Evolutionary conservation across 2,888 invertebrate genomes (phyloP), one percentile per base, ranked within the genome.

Genomic region (Chrysolina oricalcia): DNA sequence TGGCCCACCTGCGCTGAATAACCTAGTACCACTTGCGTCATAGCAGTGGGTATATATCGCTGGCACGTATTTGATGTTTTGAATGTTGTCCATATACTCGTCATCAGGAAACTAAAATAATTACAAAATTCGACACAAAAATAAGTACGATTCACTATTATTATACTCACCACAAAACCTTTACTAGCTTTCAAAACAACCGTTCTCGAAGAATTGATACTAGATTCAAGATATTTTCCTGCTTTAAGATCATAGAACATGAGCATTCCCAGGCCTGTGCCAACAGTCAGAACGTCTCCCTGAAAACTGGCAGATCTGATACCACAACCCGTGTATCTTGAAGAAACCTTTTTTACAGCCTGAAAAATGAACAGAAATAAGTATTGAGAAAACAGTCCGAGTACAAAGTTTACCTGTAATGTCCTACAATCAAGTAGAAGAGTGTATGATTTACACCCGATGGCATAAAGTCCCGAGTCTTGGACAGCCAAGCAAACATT

Each of bases 41-140:
- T 98, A 98, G 89, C 97, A 97, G 88, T 98, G 98, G 2, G 98
- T 98, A 89, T 98, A 98, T 85, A 98, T 97, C 19, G 98, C 98
- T 41, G 97, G 95, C 76, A 95, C 94, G 89, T 98, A 97, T 89
- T 96, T 95, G 73, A 95, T 93, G 83, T 94, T 94, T 89, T 95
- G 95, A 85, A 94, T 93, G 5, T 95, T 95, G 81, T 96, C 96
- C 78, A 94, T 92, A 81, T 94, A 95, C 83, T 96, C 96, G 87
- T 96, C 96, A 82, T 92, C 92, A 0, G 96, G 95, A 89, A 95
- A 96, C 96, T 96, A 87, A 23, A 86, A 87, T 48, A 48, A 46
- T 65, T 48, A 76, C 27, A 59, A 21, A 15, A 6, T 43, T 43
- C 15, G 48, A 13, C n/a, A 17, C 11, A 65, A 43, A 35, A 35